These are phyloP conservation scores for Pao palembangensis DNA, from an alignment of 2,113 vertebrate genomes.

Conservation along the genomic window DNA sequence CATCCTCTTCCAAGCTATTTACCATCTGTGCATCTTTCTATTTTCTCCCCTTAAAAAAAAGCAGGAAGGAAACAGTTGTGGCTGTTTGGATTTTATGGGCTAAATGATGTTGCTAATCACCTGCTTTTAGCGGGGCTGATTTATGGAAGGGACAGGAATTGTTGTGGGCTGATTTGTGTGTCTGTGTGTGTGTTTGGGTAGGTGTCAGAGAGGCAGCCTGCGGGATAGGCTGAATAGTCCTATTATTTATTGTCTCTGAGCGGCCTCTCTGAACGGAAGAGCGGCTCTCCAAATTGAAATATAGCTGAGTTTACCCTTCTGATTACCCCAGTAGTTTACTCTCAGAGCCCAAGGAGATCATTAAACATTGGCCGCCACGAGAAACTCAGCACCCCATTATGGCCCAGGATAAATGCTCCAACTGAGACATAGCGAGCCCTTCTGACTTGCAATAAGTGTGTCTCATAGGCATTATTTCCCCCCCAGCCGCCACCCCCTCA, in stretches of 20 bases:
- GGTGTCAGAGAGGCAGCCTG: constrained; percentile 70
- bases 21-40: constrained; percentile 88
- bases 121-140: constrained; percentile 88
- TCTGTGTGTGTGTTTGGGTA: constrained; percentile 91
- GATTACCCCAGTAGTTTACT: constrained; percentile 97
- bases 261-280: constrained; percentile 99
- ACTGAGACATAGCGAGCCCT: constrained; percentile 68
- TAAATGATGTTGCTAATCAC: constrained; percentile 94
- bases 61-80: constrained; percentile 88
- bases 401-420: constrained; percentile 92
- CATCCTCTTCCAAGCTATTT: constrained; percentile 83
- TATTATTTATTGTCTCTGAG: constrained; percentile 99
- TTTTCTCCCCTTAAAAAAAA: constrained; percentile 84
- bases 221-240: constrained; percentile 98
- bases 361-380: constrained; percentile 87
- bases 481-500: constrained; percentile 5
- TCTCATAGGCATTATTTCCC: constrained; percentile 50
- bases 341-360: constrained; percentile 95
- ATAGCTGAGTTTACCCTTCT: constrained; percentile 99
- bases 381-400: constrained; percentile 88
- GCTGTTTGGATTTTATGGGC: constrained; percentile 88
- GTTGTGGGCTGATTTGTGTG: constrained; percentile 93
- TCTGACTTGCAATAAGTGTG: constrained; percentile 58
- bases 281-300: constrained; percentile 99
- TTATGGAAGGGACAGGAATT: constrained; percentile 91